Percentiles rank a stretch among this genome's conserved stretches.
Conservation (phyloP, 2,888 invertebrate species). For the Panorpa germanica region DNA sequence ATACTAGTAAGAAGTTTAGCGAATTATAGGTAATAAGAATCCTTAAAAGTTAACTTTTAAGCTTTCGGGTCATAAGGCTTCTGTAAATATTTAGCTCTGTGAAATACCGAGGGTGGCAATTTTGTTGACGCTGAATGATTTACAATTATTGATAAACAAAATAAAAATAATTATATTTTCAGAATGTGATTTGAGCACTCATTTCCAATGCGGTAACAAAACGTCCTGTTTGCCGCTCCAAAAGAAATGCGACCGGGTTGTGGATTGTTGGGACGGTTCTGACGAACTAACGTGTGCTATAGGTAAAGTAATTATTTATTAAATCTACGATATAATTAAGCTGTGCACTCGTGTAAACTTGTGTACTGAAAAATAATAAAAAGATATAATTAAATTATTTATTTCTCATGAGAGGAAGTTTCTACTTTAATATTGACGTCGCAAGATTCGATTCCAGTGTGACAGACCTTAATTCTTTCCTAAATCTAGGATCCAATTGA, state of each 20-base stretch:
- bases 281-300: conserved; percentile 54
- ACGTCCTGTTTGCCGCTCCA: conserved; percentile 51
- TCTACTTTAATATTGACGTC: neutral
- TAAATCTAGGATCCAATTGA: too few relatives aligned
- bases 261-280: conserved; percentile 61
- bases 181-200: conserved; percentile 45
- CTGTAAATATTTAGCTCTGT: too few relatives aligned
- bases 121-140: too few relatives aligned
- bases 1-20: too few relatives aligned
- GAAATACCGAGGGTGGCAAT: too few relatives aligned
- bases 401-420: neutral
- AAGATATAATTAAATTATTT: conserved; percentile 20
- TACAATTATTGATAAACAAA: neutral
- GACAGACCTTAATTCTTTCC: conserved; percentile 9
- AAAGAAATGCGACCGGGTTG: conserved; percentile 48
- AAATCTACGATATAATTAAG: too few relatives aligned
- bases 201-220: conserved; percentile 54
- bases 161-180: conserved; percentile 18
- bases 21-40: too few relatives aligned
- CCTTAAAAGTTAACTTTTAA: too few relatives aligned
- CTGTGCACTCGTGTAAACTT: too few relatives aligned
- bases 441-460: neutral
- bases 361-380: conserved; percentile 15
- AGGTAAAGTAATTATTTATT: conserved; percentile 25
- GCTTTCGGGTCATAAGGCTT: too few relatives aligned